Base-by-base conservation (phyloP, 2,888 invertebrate species). In the Scaptomyza polygonia region DNA sequence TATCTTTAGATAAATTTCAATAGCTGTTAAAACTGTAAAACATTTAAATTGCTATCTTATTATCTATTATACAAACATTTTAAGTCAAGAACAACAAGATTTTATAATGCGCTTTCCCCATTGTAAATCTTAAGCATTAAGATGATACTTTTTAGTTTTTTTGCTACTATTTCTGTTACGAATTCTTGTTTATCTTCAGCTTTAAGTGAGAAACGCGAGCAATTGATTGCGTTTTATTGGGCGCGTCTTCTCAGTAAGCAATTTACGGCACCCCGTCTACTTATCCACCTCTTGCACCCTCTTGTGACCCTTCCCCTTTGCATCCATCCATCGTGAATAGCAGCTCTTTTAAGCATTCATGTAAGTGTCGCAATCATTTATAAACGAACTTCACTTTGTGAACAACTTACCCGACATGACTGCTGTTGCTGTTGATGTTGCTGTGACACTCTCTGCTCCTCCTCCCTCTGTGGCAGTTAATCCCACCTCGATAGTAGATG, bases 381-480 rank as follows among this genome's bases (percentile, higher is more conserved):
- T 54, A 32, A 64, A 68, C 42, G 63, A 59, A 58, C 52, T 70
- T 54, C 45, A 21, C 53, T 72, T 59, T 53, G 59, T 72, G 14
- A 29, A 27, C 16, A 57, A 67, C 84, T 90, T 77, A 90, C 90
- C 90, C 74, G 90, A 90, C 85, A 86, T 80, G 43, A 77, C 71
- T 7, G 83, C 66, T 34, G 57, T 8, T n/a, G 57, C 16, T 5
- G 54, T 25, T 49, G 84, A 67, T 25, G 45, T n/a, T 16, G 51
- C 29, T 12, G 51, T 12, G 5, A 51, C 11, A 7, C 34, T 48
- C 7, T 27, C 54, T 12, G 21, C 40, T 16, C 16, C 39, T 16
- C 16, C 39, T 36, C 11, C 53, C 14, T 53, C 66, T 16, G 55
- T 6, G 32, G 57, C 73, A 74, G 63, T 55, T 68, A 67, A 47